Evolutionary conservation across 2,113 vertebrate species (phyloP).

Genomic region (Hydrochoerus hydrochaeris): DNA sequence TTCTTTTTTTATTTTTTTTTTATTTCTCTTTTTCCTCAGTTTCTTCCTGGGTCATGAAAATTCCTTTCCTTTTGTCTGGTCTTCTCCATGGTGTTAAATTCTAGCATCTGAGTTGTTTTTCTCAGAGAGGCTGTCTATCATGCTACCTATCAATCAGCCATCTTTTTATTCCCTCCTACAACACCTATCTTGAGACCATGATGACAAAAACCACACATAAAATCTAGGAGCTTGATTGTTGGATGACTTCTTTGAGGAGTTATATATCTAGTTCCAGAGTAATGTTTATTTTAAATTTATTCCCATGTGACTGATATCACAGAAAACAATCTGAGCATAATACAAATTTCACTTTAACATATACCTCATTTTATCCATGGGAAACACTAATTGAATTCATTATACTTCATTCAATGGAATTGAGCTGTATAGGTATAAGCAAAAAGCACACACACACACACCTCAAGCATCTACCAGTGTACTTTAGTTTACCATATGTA

Average conservation of each 20-base stretch:
- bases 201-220: neutral
- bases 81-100: too few species aligned
- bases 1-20: too few species aligned
- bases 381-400: neutral
- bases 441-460: neutral
- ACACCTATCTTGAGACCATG: neutral
- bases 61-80: too few species aligned
- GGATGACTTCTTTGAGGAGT: neutral
- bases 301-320: neutral
- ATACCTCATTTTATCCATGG: neutral
- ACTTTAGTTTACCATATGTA: neutral
- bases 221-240: neutral
- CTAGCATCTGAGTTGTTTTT: too few species aligned
- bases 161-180: too few species aligned
- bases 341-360: neutral
- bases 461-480: neutral
- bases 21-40: too few species aligned
- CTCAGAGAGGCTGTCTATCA: too few species aligned
- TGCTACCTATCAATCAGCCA: too few species aligned
- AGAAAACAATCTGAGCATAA: neutral
- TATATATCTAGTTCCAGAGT: neutral
- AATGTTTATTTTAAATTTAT: neutral
- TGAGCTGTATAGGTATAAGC: neutral
- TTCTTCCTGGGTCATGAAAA: too few species aligned
- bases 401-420: neutral